These are phyloP conservation scores for Cirrhinus mrigala DNA, from an alignment of 2,797 vertebrate species.

Conservation along the genomic window DNA sequence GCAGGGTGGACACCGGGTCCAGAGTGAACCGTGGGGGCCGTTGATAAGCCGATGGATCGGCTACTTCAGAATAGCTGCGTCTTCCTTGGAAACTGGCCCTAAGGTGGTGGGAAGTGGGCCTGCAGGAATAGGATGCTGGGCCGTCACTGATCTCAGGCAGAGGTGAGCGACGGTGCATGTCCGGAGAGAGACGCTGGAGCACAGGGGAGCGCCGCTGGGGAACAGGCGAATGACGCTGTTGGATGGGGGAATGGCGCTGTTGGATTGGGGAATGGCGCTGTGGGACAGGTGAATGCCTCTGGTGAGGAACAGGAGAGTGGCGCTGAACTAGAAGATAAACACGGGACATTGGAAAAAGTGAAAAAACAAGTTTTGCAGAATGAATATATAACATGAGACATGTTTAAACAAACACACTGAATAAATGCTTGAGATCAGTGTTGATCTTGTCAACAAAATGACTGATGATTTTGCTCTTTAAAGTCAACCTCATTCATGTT, in stretches of 20 bases:
- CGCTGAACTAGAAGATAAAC: conserved; percentile 75
- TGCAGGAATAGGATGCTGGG: conserved; percentile 86
- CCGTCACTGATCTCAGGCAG: conserved; percentile 80
- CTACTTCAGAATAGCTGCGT: conserved; percentile 94
- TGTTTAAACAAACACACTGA: neutral
- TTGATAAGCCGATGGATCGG: conserved; percentile 89
- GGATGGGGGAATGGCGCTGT: conserved; percentile 80
- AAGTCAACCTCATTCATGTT: neutral
- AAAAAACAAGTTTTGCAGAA: neutral
- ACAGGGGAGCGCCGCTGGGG: conserved; percentile 85
- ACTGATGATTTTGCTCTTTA: neutral
- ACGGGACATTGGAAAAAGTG: conserved; percentile 20
- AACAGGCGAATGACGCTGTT: conserved; percentile 82
- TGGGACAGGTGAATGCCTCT: conserved; percentile 85
- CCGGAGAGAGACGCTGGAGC: conserved; percentile 83
- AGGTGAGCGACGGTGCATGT: conserved; percentile 86
- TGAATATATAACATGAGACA: neutral
- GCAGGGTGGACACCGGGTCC: conserved; percentile 90
- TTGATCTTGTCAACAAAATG: neutral
- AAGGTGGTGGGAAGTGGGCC: conserved; percentile 89
- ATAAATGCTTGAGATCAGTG: neutral
- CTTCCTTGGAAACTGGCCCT: conserved; percentile 95
- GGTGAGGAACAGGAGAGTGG: conserved; percentile 87
- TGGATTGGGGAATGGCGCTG: conserved; percentile 88
- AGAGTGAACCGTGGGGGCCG: conserved; percentile 87